These are phyloP conservation scores for Synaphobranchus kaupii DNA, from an alignment of 2,797 vertebrate genomes.

Conservation along the genomic window DNA sequence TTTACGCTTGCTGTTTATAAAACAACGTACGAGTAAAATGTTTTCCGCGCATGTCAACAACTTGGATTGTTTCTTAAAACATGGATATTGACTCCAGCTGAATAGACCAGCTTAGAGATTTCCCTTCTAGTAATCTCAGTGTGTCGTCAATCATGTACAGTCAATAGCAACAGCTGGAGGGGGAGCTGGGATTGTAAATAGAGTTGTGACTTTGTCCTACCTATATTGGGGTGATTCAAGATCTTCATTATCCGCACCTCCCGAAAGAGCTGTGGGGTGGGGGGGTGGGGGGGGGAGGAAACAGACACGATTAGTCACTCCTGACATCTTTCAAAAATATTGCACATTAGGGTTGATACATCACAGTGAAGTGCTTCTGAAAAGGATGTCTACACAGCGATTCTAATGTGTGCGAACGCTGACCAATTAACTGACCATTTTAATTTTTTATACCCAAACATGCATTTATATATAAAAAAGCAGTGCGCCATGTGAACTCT, in stretches of 20 bases:
- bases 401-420: background rate
- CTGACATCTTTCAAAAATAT: slow-evolving; percentile 24
- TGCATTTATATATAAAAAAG: background rate
- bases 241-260: slow-evolving; percentile 98
- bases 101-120: background rate
- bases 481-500: background rate
- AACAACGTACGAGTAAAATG: background rate
- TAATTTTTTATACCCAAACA: background rate
- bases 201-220: slow-evolving; percentile 65
- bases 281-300: slow-evolving; percentile 63
- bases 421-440: background rate
- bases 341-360: slow-evolving; percentile 23
- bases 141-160: background rate
- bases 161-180: background rate
- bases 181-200: background rate
- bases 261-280: slow-evolving; percentile 87
- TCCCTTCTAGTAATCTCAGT: background rate
- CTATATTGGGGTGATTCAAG: slow-evolving; percentile 94
- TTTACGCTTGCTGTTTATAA: background rate
- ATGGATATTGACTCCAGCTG: background rate
- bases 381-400: slow-evolving; percentile 21
- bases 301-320: slow-evolving; percentile 26
- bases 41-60: background rate
- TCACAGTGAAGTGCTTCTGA: slow-evolving; percentile 31
- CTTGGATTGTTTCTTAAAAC: background rate